phyloP scores from a whole-genome alignment of 2,797 vertebrate species.

The Myotis vivesi region DNA sequence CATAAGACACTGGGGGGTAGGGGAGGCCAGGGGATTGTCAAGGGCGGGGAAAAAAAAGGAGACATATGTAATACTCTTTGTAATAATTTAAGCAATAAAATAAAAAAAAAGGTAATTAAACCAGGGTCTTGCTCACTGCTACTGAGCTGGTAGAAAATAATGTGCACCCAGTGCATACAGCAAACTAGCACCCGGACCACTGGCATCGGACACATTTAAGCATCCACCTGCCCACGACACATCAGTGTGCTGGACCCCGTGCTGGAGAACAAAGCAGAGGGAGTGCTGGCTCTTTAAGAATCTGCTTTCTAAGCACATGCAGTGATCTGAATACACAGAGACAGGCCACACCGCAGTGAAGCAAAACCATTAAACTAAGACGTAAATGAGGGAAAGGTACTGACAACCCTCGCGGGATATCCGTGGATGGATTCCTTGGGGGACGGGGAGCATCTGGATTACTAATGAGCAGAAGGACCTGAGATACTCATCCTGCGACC shows the following conservation, averaged over 20 bases:
- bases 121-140: neutral
- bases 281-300: neutral
- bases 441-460: neutral
- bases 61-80: no score
- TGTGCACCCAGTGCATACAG: neutral
- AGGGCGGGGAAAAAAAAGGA: no score
- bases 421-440: neutral
- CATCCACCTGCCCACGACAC: neutral
- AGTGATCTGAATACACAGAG: neutral
- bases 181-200: neutral
- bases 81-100: no score
- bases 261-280: neutral
- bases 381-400: neutral
- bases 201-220: neutral
- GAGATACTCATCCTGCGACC: neutral
- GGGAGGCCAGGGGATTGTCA: no score
- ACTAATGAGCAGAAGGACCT: neutral
- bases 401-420: fast-evolving
- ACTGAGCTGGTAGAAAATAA: constrained; percentile 25
- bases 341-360: neutral
- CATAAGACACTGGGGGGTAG: no score
- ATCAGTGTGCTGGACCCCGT: neutral
- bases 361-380: neutral
- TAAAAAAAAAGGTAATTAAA: constrained; percentile 80
- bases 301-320: neutral